Evolutionary conservation across 2,888 invertebrate genomes (phyloP), one percentile per base, ranked within the genome.

Genomic region (Orgyia antiqua): DNA sequence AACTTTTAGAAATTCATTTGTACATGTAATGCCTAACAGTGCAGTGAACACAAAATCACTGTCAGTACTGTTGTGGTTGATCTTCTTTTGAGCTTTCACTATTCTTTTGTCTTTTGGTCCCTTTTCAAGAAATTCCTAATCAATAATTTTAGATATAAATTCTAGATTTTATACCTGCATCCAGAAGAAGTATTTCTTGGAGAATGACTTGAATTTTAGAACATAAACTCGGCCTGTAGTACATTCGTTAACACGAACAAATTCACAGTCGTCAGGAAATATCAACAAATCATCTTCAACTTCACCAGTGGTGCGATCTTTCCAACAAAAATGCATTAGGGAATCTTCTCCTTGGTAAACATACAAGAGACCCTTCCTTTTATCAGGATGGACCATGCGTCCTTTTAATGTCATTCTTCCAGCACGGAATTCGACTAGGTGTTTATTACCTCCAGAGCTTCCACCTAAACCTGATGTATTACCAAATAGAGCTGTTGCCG

Each of bases 261-360:
- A 99, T 77, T 99, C 99, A 63, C 97, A 97, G 74, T 99, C 99
- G 73, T 99, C 99, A 4, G 99, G 99, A 61, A 99, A 99, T 51
- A 99, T 98, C 33, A 99, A 95, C 42, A 99, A 87, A 82, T 99
- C 99, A 80, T 99, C 99, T 83, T 99, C 99, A 7, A 97, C 93
- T 49, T 93, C 92, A 30, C 97, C 97, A 25, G 93, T 91, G 24
- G 94, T 93, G 27, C 99, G 92, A 82, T 99, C 99, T 83, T 99
- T 99, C 99, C 99, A 99, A 76, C 99, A 99, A 70, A 99, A 98
- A 82, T 99, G 99, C 94, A 99, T 98, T 34, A 99, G 51, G 0
- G 96, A 95, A 77, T 99, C 99, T 53, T 98, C 98, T 30, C 97
- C 95, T 74, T 99, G 99, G 68, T 97, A 95, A 33, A 99, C 92